Evolutionary conservation across 1,140 invertebrate species (phyloP), one percentile per base, ranked within the genome.

Genomic region (Diabrotica virgifera): DNA sequence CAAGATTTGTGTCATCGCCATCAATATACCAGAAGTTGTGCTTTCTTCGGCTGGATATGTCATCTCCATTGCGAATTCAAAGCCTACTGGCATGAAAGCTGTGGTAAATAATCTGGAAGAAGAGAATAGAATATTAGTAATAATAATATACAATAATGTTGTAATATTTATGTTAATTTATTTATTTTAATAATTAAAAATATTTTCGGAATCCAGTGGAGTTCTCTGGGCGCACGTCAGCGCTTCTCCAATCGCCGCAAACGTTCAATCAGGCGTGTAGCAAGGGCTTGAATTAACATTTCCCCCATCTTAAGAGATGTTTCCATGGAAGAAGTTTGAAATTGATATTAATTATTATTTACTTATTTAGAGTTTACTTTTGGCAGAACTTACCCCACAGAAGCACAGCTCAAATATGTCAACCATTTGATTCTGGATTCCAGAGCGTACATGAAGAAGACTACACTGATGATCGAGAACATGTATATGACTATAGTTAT

Each of bases 41-140:
- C 65, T 62, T 53, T 72, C 69, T 11, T 64, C 54, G 36, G 58
- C 37, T 46, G 71, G 71, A 63, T 63, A 72, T 5, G 71, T 69
- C 46, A 72, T 60, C 52, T 72, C 71, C 13, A 64, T 65, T 10
- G 62, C 69, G 14, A 72, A 62, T 56, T 72, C 71, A 36, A 68
- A 70, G 54, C 71, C 66, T 9, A 69, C 66, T n/a, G 64, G 58
- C 58, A 61, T 60, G 58, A 68, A 68, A 7, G 57, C 66, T 58
- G 11, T 66, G 37, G 59, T 61, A 55, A 68, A 72, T 6, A 68
- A 50, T 37, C 70, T 71, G 56, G 53, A 68, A 63, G 5, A n/a
- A 59, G 3, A 54, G 4, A 24, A 24, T 24, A 24, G 1, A 24
- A 4, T 24, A 24, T 24, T 2, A 24, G 24, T 4, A 24, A 24